A percentile compares a stretch with the other conserved stretches of the same genome.
phyloP scores from a whole-genome alignment of 2,113 vertebrate genomes.

The Poecilia latipinna region DNA sequence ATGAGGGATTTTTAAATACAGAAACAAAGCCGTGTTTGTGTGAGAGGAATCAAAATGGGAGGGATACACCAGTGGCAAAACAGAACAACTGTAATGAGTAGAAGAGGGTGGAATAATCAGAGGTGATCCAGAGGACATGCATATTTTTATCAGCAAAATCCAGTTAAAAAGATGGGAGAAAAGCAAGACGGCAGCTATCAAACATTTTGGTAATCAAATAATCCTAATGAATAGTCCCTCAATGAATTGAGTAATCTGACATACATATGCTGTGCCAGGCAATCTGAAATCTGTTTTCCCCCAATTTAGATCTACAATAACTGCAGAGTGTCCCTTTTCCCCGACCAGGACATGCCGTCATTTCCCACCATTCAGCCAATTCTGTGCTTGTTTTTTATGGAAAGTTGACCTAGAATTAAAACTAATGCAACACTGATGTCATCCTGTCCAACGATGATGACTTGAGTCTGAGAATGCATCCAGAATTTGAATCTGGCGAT shows the following conservation, averaged over 20 bases:
- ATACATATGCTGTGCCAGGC: not conserved
- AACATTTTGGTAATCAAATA: not conserved
- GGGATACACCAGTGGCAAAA: constrained; percentile 25
- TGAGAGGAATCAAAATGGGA: constrained; percentile 26
- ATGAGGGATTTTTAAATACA: constrained; percentile 13
- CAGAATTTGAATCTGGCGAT: no score
- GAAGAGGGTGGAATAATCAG: not conserved
- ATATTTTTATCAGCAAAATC: not conserved
- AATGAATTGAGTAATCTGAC: not conserved
- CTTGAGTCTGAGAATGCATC: no score
- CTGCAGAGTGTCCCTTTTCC: not conserved
- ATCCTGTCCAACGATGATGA: no score
- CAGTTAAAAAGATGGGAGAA: not conserved
- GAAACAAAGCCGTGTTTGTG: constrained; percentile 29
- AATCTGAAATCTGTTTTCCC: not conserved
- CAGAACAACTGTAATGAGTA: not conserved
- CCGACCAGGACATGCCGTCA: not conserved
- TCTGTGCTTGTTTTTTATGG: not conserved
- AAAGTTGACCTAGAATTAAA: no score
- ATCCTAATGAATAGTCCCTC: not conserved
- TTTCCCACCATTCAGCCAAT: not conserved
- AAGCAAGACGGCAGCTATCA: not conserved
- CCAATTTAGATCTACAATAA: not conserved
- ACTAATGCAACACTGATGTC: no score
- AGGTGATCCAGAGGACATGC: not conserved